Conservation (phyloP, 2,888 invertebrate species). For the Diarsia mendica region DNA sequence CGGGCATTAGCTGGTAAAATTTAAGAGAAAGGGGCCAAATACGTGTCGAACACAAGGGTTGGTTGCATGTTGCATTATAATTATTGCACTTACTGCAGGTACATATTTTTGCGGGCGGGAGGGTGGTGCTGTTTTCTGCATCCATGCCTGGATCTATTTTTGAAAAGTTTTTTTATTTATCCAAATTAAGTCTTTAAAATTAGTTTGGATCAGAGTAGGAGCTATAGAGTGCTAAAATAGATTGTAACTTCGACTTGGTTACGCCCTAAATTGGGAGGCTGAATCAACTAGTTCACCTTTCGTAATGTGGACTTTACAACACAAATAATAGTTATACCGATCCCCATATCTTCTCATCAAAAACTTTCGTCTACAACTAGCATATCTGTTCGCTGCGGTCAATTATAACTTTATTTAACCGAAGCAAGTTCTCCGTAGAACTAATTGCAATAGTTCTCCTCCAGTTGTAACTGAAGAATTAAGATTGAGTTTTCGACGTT, state of each 20-base stretch:
- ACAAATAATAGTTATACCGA: slow-evolving; percentile 27
- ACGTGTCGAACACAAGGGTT: slow-evolving; percentile 1
- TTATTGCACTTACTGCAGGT: slow-evolving; percentile 25
- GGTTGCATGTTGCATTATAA: slow-evolving; percentile 23
- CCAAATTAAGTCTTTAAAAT: not conserved
- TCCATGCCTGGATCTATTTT: slow-evolving; percentile 13
- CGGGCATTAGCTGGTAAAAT: not conserved
- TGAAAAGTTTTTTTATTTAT: not conserved
- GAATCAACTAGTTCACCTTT: not conserved
- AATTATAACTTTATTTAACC: slow-evolving; percentile 53
- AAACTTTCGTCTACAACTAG: slow-evolving; percentile 40
- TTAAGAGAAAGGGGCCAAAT: not conserved
- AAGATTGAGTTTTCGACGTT: no score
- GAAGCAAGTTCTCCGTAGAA: slow-evolving; percentile 25
- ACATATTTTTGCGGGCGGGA: slow-evolving; percentile 26
- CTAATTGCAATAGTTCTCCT: slow-evolving; percentile 49
- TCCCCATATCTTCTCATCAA: slow-evolving; percentile 26
- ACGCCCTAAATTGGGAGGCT: not conserved
- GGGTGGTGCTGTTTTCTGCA: slow-evolving; percentile 2
- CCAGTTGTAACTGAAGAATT: slow-evolving; percentile 20
- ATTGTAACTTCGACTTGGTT: not conserved
- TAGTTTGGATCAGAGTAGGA: not conserved
- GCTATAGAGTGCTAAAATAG: not conserved
- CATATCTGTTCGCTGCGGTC: slow-evolving; percentile 39
- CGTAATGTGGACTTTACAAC: slow-evolving; percentile 24